Base-by-base conservation (phyloP, 2,797 vertebrate species). In the Rhabdophis nuchalis region DNA sequence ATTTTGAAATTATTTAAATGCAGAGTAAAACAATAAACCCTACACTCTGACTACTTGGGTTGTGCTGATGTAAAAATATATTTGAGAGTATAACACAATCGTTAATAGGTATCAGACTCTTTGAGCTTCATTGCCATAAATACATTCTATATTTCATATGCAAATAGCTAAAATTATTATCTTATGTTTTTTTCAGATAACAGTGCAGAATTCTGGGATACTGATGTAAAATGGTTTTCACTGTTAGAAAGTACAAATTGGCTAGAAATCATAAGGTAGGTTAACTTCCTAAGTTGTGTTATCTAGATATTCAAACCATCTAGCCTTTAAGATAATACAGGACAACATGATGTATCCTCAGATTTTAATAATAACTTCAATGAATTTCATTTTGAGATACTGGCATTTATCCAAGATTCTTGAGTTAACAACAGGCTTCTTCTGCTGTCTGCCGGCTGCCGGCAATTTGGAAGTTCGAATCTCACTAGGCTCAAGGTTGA, bases 171-270 rank as follows among this genome's bases (percentile, higher is more conserved):
- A 88, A 46, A 56, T 56, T n/a, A 27, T 93, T 89, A 53, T 2
- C 0, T 85, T 64, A 68, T 86, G 12, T 89, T 90, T 93, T 91
- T 88, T 92, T 87, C 95, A 98, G 98, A 98, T 95, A 98, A 98
- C 94, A 97, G 98, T 92, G 96, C 97, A 5, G 98, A 99, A 36
- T 99, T 98, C 93, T 99, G 98, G 98, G 95, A 98, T 94, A 98
- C 98, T 16, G 98, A 99, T 95, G 97, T 98, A 94, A 99, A 98
- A 91, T 99, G 98, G 98, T 98, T 98, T 97, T 98, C 98, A 11
- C 97, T 98, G 46, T 89, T 99, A 95, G 98, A 98, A 95, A 98
- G 96, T 92, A 98, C 98, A 88, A 98, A 98, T 93, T 99, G 98
- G 98, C 97, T 98, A 18, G 98, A 99, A 95, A 98, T 98, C 58